Conservation (phyloP, 2,888 invertebrate species). For the Chrysomela aeneicollis region DNA sequence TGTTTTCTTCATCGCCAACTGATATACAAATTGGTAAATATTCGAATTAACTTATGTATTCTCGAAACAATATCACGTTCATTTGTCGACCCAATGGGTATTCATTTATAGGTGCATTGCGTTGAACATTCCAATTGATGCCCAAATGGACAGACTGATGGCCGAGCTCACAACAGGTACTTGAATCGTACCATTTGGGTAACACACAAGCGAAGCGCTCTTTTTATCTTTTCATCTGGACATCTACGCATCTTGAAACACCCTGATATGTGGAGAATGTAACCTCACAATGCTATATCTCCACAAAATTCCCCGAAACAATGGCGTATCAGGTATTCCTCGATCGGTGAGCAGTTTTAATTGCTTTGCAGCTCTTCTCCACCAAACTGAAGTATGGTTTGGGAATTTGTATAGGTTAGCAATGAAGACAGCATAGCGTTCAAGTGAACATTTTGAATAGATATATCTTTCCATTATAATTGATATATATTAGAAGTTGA, state of each 20-base stretch:
- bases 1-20: no score
- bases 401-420: no score
- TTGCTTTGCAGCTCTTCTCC: slow-evolving; percentile 36
- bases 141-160: slow-evolving; percentile 35
- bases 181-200: slow-evolving; percentile 32
- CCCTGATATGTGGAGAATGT: slow-evolving; percentile 45
- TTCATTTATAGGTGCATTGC: background rate
- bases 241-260: slow-evolving; percentile 42
- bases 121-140: slow-evolving; percentile 30
- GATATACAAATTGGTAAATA: no score
- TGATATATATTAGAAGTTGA: no score
- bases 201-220: slow-evolving; percentile 36
- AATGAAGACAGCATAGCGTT: no score
- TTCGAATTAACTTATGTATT: no score
- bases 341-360: slow-evolving; percentile 46
- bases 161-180: slow-evolving; percentile 33
- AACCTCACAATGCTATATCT: slow-evolving; percentile 38
- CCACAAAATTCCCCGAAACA: slow-evolving; percentile 44
- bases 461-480: no score
- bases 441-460: no score
- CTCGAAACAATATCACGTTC: no score
- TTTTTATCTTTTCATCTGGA: slow-evolving; percentile 40
- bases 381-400: no score
- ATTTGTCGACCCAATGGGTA: no score
- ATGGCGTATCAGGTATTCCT: slow-evolving; percentile 42